These are phyloP conservation scores for Chymomyza costata DNA, from an alignment of 1,140 invertebrate species.

Conservation along the genomic window DNA sequence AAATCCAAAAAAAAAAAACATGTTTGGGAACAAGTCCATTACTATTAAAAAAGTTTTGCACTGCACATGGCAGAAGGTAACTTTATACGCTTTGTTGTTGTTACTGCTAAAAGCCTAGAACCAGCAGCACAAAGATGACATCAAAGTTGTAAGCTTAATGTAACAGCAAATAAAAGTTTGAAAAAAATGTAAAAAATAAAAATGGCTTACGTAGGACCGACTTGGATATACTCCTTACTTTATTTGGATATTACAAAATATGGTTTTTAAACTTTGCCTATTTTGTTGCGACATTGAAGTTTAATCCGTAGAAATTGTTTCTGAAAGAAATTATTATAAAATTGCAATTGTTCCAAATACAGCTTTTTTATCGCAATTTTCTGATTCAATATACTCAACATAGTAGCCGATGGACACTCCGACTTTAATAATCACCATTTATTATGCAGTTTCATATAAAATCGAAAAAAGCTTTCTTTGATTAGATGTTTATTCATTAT, in stretches of 20 bases:
- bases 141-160: constrained; percentile 66
- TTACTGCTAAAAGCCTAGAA: constrained; percentile 23
- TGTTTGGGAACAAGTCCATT: constrained; percentile 50
- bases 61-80: constrained; percentile 31
- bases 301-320: not conserved
- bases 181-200: no score
- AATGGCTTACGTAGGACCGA: no score
- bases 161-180: constrained; percentile 34
- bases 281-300: not conserved
- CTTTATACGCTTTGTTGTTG: constrained; percentile 33
- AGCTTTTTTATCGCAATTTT: not conserved
- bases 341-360: not conserved
- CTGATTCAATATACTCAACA: no score
- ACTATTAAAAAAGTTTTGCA: constrained; percentile 67
- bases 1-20: constrained; percentile 13
- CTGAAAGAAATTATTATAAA: not conserved
- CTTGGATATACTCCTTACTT: no score
- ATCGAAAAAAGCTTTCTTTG: no score
- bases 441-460: no score
- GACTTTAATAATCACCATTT: no score
- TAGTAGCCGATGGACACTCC: no score
- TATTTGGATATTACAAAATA: no score
- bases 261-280: not conserved
- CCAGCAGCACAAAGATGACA: constrained; percentile 69
- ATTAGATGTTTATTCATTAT: no score